phyloP scores from a whole-genome alignment of 2,113 vertebrate genomes.

The Beaufortia kweichowensis region DNA sequence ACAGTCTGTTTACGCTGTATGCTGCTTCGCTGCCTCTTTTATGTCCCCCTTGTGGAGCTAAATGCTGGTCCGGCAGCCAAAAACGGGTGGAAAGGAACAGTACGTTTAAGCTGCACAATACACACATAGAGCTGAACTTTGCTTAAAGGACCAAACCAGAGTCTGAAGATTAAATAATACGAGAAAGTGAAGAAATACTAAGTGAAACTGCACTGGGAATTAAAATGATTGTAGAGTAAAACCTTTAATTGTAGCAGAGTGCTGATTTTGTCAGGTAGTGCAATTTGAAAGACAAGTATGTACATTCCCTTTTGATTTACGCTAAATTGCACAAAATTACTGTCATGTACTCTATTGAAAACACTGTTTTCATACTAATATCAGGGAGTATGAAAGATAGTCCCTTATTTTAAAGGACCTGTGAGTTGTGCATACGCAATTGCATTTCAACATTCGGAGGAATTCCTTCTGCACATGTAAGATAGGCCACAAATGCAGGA shows the following conservation, averaged over 20 bases:
- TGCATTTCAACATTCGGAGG: slow-evolving; percentile 7
- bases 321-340: neutral
- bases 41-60: slow-evolving; percentile 34
- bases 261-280: no score
- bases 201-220: neutral
- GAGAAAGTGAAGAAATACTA: neutral
- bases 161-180: neutral
- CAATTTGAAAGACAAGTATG: neutral
- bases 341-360: neutral
- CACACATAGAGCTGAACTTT: neutral
- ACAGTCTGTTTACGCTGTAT: slow-evolving; percentile 52
- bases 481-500: slow-evolving; percentile 32
- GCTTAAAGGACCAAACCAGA: neutral
- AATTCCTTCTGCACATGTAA: slow-evolving; percentile 35
- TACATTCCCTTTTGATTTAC: neutral
- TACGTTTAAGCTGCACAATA: neutral
- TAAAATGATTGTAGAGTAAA: neutral
- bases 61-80: slow-evolving; percentile 1
- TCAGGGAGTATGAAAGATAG: neutral
- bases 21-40: slow-evolving; percentile 35
- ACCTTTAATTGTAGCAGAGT: no score
- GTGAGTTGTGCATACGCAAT: neutral
- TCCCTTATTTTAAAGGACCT: neutral
- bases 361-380: neutral
- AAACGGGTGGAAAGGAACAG: neutral